A percentile compares a stretch with the other conserved stretches of the same genome.
phyloP scores from a whole-genome alignment of 2,888 invertebrate species.

The Polymixis lichenea region DNA sequence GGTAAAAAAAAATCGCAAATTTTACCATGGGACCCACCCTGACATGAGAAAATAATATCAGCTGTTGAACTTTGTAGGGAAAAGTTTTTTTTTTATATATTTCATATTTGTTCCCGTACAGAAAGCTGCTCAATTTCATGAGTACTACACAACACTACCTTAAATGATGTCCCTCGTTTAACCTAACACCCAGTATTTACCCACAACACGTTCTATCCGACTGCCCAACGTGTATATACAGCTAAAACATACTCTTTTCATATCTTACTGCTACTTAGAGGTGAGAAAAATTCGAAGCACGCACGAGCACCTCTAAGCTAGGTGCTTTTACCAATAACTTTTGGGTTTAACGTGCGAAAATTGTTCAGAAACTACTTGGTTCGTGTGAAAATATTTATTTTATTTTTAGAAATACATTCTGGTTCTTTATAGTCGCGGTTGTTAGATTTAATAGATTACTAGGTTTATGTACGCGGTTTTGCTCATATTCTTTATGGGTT shows the following conservation, averaged over 20 bases:
- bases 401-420: slow-evolving; percentile 2
- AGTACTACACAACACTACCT: too few species aligned
- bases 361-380: slow-evolving; percentile 31
- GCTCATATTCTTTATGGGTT: neutral
- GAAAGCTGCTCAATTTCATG: too few species aligned
- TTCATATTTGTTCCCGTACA: too few species aligned
- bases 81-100: too few species aligned
- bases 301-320: slow-evolving; percentile 35
- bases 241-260: slow-evolving; percentile 24
- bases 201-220: slow-evolving; percentile 15
- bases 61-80: too few species aligned
- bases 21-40: too few species aligned
- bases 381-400: slow-evolving; percentile 37
- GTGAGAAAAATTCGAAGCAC: slow-evolving; percentile 48
- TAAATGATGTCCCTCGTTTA: neutral
- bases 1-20: too few species aligned
- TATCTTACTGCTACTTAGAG: slow-evolving; percentile 28
- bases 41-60: too few species aligned
- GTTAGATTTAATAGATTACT: neutral
- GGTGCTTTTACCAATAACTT: slow-evolving; percentile 40
- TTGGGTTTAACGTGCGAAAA: slow-evolving; percentile 33
- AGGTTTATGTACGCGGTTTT: neutral
- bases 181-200: neutral
- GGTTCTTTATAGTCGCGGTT: neutral
- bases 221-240: neutral